Conservation (phyloP, 2,888 invertebrate genomes). For the Ectobius pallidus region DNA sequence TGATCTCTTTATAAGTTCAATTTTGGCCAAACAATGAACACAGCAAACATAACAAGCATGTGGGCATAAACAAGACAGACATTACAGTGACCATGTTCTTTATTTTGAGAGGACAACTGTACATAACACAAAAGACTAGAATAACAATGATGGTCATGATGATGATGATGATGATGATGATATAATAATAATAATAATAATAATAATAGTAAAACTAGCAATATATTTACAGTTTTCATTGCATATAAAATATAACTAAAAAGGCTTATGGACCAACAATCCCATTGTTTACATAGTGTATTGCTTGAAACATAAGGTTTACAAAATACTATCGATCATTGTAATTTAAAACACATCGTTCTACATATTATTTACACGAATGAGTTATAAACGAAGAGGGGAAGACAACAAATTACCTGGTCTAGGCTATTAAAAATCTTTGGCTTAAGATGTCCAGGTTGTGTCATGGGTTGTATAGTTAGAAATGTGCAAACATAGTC, state of each 20-base stretch:
- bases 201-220: not conserved
- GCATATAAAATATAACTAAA: not conserved
- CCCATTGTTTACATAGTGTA: not conserved
- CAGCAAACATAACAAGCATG: too few relatives aligned
- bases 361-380: too few relatives aligned
- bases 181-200: constrained; percentile 12
- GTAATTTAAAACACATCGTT: too few relatives aligned
- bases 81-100: not conserved
- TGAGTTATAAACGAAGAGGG: too few relatives aligned
- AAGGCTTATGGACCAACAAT: not conserved
- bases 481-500: too few relatives aligned
- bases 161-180: too few relatives aligned
- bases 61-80: not conserved
- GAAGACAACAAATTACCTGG: too few relatives aligned
- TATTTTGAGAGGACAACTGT: not conserved
- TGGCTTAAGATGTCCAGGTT: not conserved
- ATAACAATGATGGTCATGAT: too few relatives aligned
- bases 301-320: not conserved
- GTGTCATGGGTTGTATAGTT: not conserved
- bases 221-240: not conserved
- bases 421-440: too few relatives aligned
- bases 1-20: too few relatives aligned
- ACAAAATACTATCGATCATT: too few relatives aligned
- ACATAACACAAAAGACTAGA: not conserved
- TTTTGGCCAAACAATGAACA: too few relatives aligned